phyloP scores from a whole-genome alignment of 2,888 invertebrate species.

The Herminia tarsipennalis region DNA sequence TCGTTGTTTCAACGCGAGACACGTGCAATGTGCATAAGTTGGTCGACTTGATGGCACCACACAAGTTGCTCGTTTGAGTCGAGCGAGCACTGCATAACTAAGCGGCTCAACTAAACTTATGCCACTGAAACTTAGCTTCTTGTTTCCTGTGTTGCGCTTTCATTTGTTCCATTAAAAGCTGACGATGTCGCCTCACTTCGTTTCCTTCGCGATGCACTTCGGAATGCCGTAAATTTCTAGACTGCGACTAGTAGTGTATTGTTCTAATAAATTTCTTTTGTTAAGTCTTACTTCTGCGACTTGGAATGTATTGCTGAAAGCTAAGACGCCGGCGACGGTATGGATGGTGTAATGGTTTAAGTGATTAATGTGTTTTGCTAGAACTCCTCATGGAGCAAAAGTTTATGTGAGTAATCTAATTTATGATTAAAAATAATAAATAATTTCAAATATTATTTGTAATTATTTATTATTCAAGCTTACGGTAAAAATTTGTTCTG shows the following conservation, averaged over 20 bases:
- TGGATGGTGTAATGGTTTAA: no score
- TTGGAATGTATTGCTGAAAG: no score
- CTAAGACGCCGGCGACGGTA: no score
- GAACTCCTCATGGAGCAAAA: no score
- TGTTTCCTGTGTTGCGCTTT: constrained; percentile 55
- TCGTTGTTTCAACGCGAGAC: constrained; percentile 48
- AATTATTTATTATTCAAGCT: no score
- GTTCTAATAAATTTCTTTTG: constrained; percentile 13
- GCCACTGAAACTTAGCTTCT: constrained; percentile 57
- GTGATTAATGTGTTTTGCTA: no score
- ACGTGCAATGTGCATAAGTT: constrained; percentile 59
- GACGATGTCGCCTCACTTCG: constrained; percentile 23
- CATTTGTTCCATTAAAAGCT: constrained; percentile 59
- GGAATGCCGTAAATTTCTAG: constrained; percentile 42
- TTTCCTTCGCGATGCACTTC: constrained; percentile 31
- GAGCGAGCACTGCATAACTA: constrained; percentile 60
- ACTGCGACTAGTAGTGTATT: constrained; percentile 27
- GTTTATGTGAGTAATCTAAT: no score
- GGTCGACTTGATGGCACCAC: constrained; percentile 47
- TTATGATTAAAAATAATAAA: no score
- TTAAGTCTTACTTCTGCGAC: no score
- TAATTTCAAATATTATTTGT: no score
- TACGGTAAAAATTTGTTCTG: no score
- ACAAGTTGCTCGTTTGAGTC: constrained; percentile 52
- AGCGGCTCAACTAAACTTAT: constrained; percentile 57